Conservation (phyloP, 2,797 vertebrate genomes). For the Microctenopoma stevenorrisi region DNA sequence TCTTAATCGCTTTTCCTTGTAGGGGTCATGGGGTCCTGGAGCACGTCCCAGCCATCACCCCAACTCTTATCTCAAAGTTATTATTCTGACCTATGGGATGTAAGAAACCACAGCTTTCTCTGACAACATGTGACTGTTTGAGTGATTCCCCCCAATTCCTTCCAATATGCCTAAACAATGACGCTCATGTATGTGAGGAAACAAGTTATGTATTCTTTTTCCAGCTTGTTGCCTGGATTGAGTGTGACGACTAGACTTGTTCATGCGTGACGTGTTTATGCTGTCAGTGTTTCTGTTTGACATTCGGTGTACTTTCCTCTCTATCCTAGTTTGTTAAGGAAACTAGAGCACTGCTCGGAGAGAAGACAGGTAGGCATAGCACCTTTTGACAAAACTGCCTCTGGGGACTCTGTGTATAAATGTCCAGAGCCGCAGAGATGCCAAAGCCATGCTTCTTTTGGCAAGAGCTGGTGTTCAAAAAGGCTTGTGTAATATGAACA, state of each 20-base stretch:
- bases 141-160: conserved; percentile 19
- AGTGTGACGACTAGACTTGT: conserved; percentile 14
- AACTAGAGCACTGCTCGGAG: background rate
- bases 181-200: conserved; percentile 9
- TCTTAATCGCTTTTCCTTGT: too few relatives aligned
- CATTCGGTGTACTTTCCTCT: conserved; percentile 33
- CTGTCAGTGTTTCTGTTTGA: conserved; percentile 26
- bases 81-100: conserved; percentile 31
- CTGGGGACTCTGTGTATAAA: conserved; percentile 33
- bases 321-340: conserved; percentile 2
- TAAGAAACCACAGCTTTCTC: background rate
- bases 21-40: too few relatives aligned
- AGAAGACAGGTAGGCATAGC: conserved; percentile 52
- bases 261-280: conserved; percentile 23
- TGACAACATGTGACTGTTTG: background rate
- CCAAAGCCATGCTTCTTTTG: conserved; percentile 64
- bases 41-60: background rate
- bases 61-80: conserved; percentile 10
- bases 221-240: background rate
- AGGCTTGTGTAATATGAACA: conserved; percentile 60
- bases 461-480: conserved; percentile 25
- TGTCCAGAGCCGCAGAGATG: conserved; percentile 51
- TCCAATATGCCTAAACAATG: conserved; percentile 14
- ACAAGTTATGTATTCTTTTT: conserved; percentile 6
- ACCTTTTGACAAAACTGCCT: conserved; percentile 59